Percentiles rank a stretch among this genome's conserved stretches.
Evolutionary conservation across 2,797 vertebrate genomes (phyloP).

Genomic region (Gymnodraco acuticeps): DNA sequence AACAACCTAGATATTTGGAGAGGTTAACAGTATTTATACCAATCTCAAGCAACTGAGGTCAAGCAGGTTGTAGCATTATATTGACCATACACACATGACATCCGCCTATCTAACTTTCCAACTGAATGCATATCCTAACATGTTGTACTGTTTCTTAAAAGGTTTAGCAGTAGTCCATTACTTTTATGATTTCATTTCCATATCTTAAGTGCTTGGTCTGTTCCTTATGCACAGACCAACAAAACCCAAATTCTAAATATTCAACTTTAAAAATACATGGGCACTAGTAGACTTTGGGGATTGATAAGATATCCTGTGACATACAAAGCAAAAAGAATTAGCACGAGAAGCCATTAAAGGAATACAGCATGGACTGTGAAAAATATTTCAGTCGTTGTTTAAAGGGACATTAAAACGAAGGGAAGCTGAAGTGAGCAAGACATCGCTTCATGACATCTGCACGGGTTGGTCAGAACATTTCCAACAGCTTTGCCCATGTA

Average conservation of each 20-base stretch:
- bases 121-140: background rate
- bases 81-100: background rate
- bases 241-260: background rate
- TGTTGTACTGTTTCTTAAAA: background rate
- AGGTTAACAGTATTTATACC: background rate
- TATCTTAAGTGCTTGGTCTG: background rate
- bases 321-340: slow-evolving; percentile 1
- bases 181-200: background rate
- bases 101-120: background rate
- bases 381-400: background rate
- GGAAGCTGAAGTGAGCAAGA: slow-evolving; percentile 25
- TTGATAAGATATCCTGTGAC: background rate
- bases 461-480: slow-evolving; percentile 10
- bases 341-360: background rate
- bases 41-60: background rate
- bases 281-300: background rate
- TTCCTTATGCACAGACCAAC: background rate
- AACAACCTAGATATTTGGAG: background rate
- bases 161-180: background rate
- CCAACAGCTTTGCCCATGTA: slow-evolving; percentile 12
- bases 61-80: background rate
- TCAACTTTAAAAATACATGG: background rate
- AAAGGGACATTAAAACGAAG: background rate
- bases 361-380: background rate
- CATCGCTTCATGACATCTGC: slow-evolving; percentile 10